These are phyloP conservation scores for Linurgus olivaceus DNA, from an alignment of 2,797 vertebrate species.

Conservation along the genomic window DNA sequence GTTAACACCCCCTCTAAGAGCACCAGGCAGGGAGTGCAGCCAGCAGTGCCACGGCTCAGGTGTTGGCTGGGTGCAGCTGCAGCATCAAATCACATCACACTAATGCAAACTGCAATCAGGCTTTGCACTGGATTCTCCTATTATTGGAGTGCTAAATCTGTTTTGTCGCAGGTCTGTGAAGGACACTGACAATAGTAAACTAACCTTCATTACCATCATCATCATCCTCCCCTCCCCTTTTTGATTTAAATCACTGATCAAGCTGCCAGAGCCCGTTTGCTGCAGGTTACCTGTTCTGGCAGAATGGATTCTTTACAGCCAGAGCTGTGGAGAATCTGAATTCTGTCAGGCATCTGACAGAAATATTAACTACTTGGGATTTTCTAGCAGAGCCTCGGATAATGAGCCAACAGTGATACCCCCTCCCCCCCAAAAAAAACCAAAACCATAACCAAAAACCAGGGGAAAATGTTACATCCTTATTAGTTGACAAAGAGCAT, in stretches of 20 bases:
- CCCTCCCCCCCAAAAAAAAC: fast-evolving
- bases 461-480: not conserved
- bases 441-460: not conserved
- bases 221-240: not conserved
- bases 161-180: constrained; percentile 34
- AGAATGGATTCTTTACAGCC: not conserved
- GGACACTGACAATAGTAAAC: not conserved
- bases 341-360: not conserved
- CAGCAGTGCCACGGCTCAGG: constrained; percentile 49
- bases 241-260: not conserved
- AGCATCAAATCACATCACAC: constrained; percentile 32
- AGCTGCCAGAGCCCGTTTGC: not conserved
- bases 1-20: constrained; percentile 15
- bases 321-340: not conserved
- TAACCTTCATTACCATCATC: not conserved
- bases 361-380: not conserved
- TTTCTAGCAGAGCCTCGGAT: not conserved
- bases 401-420: not conserved
- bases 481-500: not conserved
- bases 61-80: constrained; percentile 21
- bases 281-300: not conserved
- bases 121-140: not conserved
- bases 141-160: not conserved
- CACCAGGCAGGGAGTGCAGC: constrained; percentile 22
- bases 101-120: constrained; percentile 1